These are phyloP conservation scores for Onthophagus sagittarius DNA, from an alignment of 2,888 invertebrate species.

Conservation along the genomic window DNA sequence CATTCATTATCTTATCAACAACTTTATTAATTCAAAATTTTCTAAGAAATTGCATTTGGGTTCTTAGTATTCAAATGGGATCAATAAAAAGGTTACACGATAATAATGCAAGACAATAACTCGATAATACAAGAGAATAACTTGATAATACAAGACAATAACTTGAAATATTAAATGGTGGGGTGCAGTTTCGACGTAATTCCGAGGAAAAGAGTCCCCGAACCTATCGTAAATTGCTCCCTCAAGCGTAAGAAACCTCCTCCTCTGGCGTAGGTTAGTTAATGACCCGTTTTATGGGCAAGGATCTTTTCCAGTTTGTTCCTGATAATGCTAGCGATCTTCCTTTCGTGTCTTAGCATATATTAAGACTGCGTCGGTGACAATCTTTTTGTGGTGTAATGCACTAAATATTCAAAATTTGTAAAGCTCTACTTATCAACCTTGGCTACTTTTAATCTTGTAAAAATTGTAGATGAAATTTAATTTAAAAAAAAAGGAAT, in stretches of 20 bases:
- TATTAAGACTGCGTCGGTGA: conserved; percentile 11
- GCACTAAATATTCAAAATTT: background rate
- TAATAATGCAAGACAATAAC: background rate
- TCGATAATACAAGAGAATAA: too few species aligned
- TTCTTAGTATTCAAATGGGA: too few species aligned
- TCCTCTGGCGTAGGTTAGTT: conserved; percentile 6
- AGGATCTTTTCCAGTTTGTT: background rate
- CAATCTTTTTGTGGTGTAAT: background rate
- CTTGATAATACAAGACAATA: background rate
- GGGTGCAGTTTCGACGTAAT: background rate
- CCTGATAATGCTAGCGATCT: conserved; percentile 21
- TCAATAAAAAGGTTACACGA: too few species aligned
- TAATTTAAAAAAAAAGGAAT: too few species aligned
- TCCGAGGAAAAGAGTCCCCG: background rate
- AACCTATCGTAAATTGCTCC: background rate
- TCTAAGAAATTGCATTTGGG: too few species aligned
- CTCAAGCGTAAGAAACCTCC: background rate
- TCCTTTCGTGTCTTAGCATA: conserved; percentile 24
- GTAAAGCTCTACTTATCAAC: too few species aligned
- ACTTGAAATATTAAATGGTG: background rate
- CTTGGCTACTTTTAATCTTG: too few species aligned
- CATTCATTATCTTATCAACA: background rate
- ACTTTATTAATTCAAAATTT: too few species aligned
- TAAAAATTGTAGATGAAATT: too few species aligned
- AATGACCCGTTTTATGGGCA: conserved; percentile 25